A percentile compares a stretch with the other conserved stretches of the same genome.
Conservation (phyloP, 2,888 invertebrate species). For the Neoascia interrupta region DNA sequence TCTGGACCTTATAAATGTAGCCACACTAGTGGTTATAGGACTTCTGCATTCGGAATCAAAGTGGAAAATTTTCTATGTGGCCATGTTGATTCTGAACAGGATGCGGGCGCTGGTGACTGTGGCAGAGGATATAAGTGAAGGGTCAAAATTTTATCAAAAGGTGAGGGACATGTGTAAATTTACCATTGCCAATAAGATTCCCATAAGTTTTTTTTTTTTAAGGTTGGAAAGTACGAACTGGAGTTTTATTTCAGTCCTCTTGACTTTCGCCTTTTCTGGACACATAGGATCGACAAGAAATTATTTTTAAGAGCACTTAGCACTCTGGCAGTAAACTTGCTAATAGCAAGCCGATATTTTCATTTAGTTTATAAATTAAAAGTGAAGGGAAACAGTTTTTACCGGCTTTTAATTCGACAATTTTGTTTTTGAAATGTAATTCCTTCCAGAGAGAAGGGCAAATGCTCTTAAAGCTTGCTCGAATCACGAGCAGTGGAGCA, state of each 20-base stretch:
- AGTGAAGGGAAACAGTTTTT: no score
- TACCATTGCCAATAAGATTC: background rate
- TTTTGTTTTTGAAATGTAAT: no score
- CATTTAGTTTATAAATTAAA: no score
- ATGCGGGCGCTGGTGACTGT: constrained; percentile 21
- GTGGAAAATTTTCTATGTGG: background rate
- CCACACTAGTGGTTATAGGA: background rate
- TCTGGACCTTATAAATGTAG: background rate
- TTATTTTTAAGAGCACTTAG: background rate
- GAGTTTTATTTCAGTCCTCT: background rate
- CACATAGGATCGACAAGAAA: background rate
- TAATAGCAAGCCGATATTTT: background rate
- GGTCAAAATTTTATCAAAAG: constrained; percentile 1
- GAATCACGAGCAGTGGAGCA: no score
- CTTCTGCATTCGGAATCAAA: background rate
- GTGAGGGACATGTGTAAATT: background rate
- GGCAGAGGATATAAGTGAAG: constrained; percentile 11
- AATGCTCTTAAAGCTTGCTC: no score
- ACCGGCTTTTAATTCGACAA: no score
- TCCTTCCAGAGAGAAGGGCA: no score
- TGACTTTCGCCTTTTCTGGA: background rate
- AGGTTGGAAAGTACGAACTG: background rate
- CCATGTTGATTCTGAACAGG: constrained; percentile 1
- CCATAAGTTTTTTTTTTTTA: background rate
- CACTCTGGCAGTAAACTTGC: background rate